These are phyloP conservation scores for Acipenser ruthenus DNA, from an alignment of 2,797 vertebrate genomes.

Conservation along the genomic window DNA sequence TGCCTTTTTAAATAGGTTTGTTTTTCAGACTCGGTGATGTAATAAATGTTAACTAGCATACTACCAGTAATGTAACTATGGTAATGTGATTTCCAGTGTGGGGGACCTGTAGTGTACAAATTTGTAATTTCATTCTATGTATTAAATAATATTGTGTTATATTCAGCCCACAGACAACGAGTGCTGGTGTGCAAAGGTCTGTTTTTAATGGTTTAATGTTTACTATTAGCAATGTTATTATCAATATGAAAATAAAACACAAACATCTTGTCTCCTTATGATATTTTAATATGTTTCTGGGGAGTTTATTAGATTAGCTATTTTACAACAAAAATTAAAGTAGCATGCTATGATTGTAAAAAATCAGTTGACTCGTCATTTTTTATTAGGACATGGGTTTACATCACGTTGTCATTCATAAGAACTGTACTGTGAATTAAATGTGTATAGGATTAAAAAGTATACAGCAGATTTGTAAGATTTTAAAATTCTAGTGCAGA, in stretches of 20 bases:
- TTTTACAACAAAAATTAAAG: not conserved
- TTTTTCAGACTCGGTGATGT: conserved; percentile 3
- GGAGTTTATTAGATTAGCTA: not conserved
- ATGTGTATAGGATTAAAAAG: too few relatives aligned
- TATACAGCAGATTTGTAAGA: too few relatives aligned
- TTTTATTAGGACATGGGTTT: too few relatives aligned
- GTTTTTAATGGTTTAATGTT: conserved; percentile 5
- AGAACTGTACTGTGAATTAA: too few relatives aligned
- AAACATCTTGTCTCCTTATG: not conserved
- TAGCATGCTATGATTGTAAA: not conserved
- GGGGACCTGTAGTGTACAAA: conserved; percentile 6
- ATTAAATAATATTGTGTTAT: not conserved
- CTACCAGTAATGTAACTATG: conserved; percentile 6
- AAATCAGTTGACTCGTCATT: not conserved
- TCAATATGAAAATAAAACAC: conserved; percentile 1
- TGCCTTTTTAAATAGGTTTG: conserved; percentile 15
- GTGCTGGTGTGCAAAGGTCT: not conserved
- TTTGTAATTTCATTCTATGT: not conserved
- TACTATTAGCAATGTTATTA: conserved; percentile 1
- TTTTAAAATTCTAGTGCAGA: too few relatives aligned
- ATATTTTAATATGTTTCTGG: not conserved
- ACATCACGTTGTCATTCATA: too few relatives aligned
- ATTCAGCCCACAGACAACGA: not conserved
- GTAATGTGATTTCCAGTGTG: conserved; percentile 1
- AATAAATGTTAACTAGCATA: conserved; percentile 1